phyloP scores from a whole-genome alignment of 2,797 vertebrate genomes.

The Clamator glandarius region DNA sequence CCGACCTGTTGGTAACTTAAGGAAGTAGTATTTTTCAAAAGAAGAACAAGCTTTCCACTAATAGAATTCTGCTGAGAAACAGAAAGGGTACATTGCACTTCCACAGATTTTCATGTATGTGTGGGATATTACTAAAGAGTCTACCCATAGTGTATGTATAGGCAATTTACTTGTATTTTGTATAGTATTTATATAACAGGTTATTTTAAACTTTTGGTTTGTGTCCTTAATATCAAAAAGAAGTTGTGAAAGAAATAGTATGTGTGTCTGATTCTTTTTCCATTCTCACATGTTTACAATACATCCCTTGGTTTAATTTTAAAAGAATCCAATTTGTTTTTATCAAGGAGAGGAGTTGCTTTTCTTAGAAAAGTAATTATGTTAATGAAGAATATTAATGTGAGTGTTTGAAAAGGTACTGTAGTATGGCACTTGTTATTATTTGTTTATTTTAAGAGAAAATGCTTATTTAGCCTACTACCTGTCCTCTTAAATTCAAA shows the following conservation, averaged over 20 bases:
- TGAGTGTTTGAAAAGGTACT: background rate
- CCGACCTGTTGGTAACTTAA: background rate
- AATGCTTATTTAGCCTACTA: background rate
- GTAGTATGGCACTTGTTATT: background rate
- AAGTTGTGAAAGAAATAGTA: background rate
- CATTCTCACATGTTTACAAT: background rate
- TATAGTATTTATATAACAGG: background rate
- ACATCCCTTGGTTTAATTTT: background rate
- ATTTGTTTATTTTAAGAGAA: background rate
- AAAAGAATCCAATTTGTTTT: background rate
- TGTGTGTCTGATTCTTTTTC: background rate
- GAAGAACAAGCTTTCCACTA: conserved; percentile 1
- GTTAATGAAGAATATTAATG: background rate
- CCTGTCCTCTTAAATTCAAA: background rate
- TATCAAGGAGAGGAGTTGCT: background rate
- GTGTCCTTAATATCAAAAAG: background rate
- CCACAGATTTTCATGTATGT: background rate
- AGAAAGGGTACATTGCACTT: background rate
- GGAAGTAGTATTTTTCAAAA: background rate
- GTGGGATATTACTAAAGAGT: background rate
- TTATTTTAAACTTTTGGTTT: background rate
- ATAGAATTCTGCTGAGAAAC: conserved; percentile 1
- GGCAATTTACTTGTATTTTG: background rate
- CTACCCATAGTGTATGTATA: background rate
- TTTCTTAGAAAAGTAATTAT: background rate